Percentiles rank a stretch among this genome's conserved stretches.
phyloP scores from a whole-genome alignment of 2,888 invertebrate species.

The Andrena flavipes region DNA sequence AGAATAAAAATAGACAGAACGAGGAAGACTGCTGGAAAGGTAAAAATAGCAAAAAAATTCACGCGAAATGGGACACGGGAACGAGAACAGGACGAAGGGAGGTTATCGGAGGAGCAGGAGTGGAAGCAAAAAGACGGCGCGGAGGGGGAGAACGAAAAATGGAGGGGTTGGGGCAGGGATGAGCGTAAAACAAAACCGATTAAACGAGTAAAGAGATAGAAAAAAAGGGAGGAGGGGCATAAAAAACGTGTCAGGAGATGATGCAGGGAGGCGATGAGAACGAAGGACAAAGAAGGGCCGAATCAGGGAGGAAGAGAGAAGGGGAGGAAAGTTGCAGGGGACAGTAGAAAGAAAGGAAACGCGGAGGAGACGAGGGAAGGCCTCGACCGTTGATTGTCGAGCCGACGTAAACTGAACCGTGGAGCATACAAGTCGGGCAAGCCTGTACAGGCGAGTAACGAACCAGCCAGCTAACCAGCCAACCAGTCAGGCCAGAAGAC shows the following conservation, averaged over 20 bases:
- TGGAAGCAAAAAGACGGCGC: background rate
- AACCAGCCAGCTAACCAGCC: slow-evolving; percentile 12
- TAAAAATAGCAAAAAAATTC: slow-evolving; percentile 4
- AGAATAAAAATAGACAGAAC: background rate
- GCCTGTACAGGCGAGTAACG: slow-evolving; percentile 32
- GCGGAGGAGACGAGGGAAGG: slow-evolving; percentile 2
- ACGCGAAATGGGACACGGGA: background rate
- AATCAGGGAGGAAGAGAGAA: background rate
- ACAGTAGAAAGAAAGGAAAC: slow-evolving; percentile 4
- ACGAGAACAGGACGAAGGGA: background rate
- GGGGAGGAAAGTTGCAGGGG: slow-evolving; percentile 7
- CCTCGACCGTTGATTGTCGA: slow-evolving; percentile 62
- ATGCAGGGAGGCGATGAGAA: background rate
- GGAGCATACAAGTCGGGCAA: slow-evolving; percentile 43
- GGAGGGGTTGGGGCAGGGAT: background rate
- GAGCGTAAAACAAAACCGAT: slow-evolving; percentile 1
- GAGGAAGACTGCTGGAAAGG: background rate
- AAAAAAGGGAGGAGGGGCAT: background rate
- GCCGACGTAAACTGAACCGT: slow-evolving; percentile 48
- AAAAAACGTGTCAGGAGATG: slow-evolving; percentile 13
- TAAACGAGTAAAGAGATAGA: background rate
- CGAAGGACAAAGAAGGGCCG: slow-evolving; percentile 5
- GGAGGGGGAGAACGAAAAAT: background rate
- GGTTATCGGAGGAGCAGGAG: background rate
- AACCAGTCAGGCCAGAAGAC: slow-evolving; percentile 61